Percentiles rank a stretch among this genome's conserved stretches.
Conservation (phyloP, 2,888 invertebrate genomes). For the Melinopterus prodromus region DNA sequence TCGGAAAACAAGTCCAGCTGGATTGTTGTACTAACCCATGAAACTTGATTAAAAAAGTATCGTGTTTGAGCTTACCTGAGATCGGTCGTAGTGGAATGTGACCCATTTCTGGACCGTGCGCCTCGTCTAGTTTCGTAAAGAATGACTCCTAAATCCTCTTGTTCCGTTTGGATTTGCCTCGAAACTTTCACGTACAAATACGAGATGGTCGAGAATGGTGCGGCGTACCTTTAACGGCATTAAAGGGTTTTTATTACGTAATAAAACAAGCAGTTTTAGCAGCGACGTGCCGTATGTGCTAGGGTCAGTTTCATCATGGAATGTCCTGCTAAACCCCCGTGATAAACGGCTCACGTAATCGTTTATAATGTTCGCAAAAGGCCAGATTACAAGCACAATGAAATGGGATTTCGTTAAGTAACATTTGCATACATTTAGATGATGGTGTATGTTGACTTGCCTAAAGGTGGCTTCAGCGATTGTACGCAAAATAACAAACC, state of each 20-base stretch:
- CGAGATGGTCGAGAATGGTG: constrained; percentile 68
- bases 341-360: not conserved
- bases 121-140: constrained; percentile 62
- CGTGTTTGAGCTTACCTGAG: constrained; percentile 48
- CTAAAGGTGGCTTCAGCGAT: too few species aligned
- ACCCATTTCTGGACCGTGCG: constrained; percentile 53
- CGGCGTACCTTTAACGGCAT: constrained; percentile 61
- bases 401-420: not conserved
- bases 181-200: constrained; percentile 73
- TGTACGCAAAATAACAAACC: too few species aligned
- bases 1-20: too few species aligned
- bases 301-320: not conserved
- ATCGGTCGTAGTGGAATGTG: constrained; percentile 55
- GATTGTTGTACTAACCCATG: too few species aligned
- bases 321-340: not conserved
- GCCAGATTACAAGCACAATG: not conserved
- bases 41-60: too few species aligned
- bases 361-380: not conserved
- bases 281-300: not conserved
- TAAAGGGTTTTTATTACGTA: not conserved
- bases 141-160: constrained; percentile 63
- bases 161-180: constrained; percentile 67
- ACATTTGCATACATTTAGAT: too few species aligned
- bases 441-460: too few species aligned
- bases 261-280: not conserved